Evolutionary conservation across 2,113 vertebrate species (phyloP).

Genomic region (Urocolius indicus): DNA sequence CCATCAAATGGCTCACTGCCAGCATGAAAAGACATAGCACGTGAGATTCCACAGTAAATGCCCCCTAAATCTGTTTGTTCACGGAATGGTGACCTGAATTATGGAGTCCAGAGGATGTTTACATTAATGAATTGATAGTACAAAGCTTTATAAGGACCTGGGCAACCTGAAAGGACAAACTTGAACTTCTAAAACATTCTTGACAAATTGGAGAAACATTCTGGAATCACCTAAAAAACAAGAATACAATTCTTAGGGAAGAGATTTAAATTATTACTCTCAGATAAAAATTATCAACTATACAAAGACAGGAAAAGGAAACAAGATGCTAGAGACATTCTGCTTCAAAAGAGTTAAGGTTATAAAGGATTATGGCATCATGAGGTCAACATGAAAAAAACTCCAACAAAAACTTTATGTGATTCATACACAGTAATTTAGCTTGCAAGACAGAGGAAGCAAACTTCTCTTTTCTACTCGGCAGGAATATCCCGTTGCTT

Average conservation of each 20-base stretch:
- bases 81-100: background rate
- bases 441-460: background rate
- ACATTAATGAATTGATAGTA: background rate
- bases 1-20: background rate
- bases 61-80: background rate
- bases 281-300: background rate
- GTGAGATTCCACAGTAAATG: background rate
- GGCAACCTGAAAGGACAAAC: background rate
- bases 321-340: background rate
- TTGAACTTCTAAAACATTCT: background rate
- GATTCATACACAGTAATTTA: background rate
- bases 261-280: background rate
- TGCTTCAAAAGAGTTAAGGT: background rate
- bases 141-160: background rate
- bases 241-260: background rate
- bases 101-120: background rate
- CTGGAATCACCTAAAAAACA: background rate
- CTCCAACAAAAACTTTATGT: background rate
- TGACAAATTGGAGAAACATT: background rate
- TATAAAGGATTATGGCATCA: background rate
- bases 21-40: background rate
- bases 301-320: background rate
- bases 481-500: background rate
- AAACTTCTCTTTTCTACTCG: background rate
- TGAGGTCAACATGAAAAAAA: background rate